Conservation (phyloP, 2,888 invertebrate species). For the Digitonthophagus gazella region DNA sequence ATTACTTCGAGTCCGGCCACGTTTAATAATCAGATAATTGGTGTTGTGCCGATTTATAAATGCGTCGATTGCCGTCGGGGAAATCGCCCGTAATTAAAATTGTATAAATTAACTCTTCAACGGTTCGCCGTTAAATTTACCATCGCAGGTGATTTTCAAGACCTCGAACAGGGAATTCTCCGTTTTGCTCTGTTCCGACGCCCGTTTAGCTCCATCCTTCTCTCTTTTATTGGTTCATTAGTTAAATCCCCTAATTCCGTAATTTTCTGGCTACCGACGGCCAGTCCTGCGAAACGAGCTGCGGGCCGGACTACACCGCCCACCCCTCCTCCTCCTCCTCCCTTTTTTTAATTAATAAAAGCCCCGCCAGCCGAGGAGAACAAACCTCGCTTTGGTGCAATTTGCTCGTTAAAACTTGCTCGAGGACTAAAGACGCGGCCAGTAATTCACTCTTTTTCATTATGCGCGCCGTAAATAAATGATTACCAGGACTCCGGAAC, state of each 20-base stretch:
- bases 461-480: conserved; percentile 31
- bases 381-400: conserved; percentile 28
- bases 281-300: conserved; percentile 15
- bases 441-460: conserved; percentile 36
- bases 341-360: conserved; percentile 39
- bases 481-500: conserved; percentile 25
- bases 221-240: conserved; percentile 30
- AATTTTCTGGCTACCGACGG: conserved; percentile 14
- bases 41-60: conserved; percentile 18
- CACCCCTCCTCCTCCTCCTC: conserved; percentile 7
- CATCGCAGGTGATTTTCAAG: background rate
- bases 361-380: conserved; percentile 29
- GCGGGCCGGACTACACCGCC: conserved; percentile 12
- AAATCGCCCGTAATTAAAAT: conserved; percentile 13
- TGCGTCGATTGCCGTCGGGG: conserved; percentile 4
- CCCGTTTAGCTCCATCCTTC: conserved; percentile 5
- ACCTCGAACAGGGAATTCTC: background rate
- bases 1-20: conserved; percentile 12
- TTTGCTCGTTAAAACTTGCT: conserved; percentile 39
- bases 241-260: conserved; percentile 30
- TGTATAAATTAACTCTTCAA: conserved; percentile 11
- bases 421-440: conserved; percentile 35
- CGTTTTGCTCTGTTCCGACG: background rate
- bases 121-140: background rate
- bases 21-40: conserved; percentile 18